phyloP scores from a whole-genome alignment of 2,888 invertebrate genomes.

The Orthonevra nobilis region DNA sequence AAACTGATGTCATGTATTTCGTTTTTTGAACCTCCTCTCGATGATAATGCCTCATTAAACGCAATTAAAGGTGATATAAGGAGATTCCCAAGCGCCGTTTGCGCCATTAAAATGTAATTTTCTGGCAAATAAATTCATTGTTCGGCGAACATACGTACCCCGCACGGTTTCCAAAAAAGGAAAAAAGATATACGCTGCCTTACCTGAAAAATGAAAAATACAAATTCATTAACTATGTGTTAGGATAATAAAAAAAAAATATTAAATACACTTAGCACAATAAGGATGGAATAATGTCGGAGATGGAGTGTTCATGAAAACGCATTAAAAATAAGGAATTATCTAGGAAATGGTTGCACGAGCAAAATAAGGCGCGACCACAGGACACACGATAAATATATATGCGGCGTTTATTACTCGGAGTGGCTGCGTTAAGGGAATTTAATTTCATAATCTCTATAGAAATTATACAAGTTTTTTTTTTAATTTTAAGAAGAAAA shows the following conservation, averaged over 20 bases:
- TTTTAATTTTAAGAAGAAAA: too few species aligned
- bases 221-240: too few species aligned
- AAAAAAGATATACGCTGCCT: constrained; percentile 30
- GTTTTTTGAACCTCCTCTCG: too few species aligned
- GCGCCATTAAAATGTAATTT: constrained; percentile 47
- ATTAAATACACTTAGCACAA: constrained; percentile 26
- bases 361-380: constrained; percentile 5
- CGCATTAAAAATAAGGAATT: constrained; percentile 57
- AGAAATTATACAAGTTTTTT: too few species aligned
- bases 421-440: constrained; percentile 17
- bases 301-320: constrained; percentile 50
- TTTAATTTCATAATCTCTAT: constrained; percentile 32
- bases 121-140: constrained; percentile 10
- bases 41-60: constrained; percentile 46
- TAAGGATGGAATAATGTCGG: constrained; percentile 6
- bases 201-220: constrained; percentile 56
- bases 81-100: constrained; percentile 40
- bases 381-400: constrained; percentile 16
- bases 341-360: too few species aligned
- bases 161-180: too few species aligned
- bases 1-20: neutral
- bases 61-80: constrained; percentile 40
- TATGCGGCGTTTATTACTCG: constrained; percentile 17
- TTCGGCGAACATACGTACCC: constrained; percentile 16
- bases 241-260: neutral